These are phyloP conservation scores for Ceyx cyanopectus DNA, from an alignment of 2,113 vertebrate species.

Conservation along the genomic window DNA sequence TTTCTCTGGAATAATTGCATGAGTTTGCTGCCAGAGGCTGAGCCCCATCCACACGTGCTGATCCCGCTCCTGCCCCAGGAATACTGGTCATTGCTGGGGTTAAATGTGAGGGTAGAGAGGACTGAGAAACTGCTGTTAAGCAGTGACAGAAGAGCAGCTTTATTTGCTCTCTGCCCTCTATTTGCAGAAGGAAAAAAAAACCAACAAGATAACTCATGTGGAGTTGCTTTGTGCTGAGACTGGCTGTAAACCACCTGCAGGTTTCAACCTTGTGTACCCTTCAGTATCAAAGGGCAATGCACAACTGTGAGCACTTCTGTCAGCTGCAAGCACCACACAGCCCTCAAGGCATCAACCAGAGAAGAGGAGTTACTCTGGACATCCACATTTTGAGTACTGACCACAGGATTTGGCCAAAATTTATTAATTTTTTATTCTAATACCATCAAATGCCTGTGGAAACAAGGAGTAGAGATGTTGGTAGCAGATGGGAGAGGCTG, in stretches of 20 bases:
- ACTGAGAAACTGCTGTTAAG: not conserved
- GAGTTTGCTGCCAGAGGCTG: not conserved
- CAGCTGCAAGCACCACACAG: not conserved
- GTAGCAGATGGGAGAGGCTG: constrained; percentile 4
- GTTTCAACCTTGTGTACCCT: not conserved
- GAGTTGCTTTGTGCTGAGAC: not conserved
- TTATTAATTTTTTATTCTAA: not conserved
- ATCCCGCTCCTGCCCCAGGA: not conserved
- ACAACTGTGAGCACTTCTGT: not conserved
- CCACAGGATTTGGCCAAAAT: not conserved
- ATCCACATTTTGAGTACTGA: not conserved
- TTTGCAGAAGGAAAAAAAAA: not conserved
- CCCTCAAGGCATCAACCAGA: not conserved
- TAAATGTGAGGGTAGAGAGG: not conserved
- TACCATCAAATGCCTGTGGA: not conserved
- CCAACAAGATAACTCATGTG: not conserved
- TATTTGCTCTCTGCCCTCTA: not conserved
- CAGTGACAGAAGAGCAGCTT: not conserved
- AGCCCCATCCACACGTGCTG: not conserved
- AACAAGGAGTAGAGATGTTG: not conserved
- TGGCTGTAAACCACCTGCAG: constrained; percentile 34
- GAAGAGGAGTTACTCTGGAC: not conserved
- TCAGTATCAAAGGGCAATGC: not conserved
- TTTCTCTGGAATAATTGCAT: not conserved
- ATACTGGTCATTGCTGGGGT: not conserved